These are phyloP conservation scores for Istiophorus platypterus DNA, from an alignment of 2,113 vertebrate species.

Conservation along the genomic window DNA sequence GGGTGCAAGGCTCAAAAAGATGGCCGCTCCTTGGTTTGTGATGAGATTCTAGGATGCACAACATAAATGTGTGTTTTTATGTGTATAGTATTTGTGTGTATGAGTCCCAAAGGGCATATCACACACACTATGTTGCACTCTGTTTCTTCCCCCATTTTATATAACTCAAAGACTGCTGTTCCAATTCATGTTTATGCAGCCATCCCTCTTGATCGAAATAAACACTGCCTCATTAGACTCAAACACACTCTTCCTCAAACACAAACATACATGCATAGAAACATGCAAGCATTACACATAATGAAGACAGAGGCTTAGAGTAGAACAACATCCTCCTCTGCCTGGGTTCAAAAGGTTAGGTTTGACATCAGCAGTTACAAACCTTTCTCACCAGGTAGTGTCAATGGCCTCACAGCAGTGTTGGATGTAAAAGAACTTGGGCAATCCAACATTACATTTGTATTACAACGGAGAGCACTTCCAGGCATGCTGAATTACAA, in stretches of 20 bases:
- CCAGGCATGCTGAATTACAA: not conserved
- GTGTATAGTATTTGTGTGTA: conserved; percentile 25
- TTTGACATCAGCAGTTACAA: conserved; percentile 27
- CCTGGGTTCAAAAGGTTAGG: conserved; percentile 44
- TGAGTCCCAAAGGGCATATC: conserved; percentile 77
- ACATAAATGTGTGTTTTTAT: conserved; percentile 40
- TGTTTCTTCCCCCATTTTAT: conserved; percentile 79
- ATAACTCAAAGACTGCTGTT: conserved; percentile 76
- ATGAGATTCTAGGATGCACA: conserved; percentile 35
- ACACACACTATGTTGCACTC: conserved; percentile 67
- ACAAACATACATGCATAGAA: conserved; percentile 30
- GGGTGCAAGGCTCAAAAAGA: no score
- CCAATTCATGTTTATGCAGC: conserved; percentile 67
- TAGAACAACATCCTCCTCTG: not conserved
- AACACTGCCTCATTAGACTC: conserved; percentile 88
- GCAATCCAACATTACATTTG: conserved; percentile 2
- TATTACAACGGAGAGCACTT: not conserved
- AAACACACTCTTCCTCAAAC: conserved; percentile 46
- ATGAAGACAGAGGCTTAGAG: conserved; percentile 17
- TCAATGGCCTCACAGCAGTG: conserved; percentile 12
- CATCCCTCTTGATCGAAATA: conserved; percentile 73
- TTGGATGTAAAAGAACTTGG: not conserved
- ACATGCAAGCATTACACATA: conserved; percentile 17
- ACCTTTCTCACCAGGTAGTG: conserved; percentile 1
- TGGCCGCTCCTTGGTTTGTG: conserved; percentile 50